Evolutionary conservation across 2,113 vertebrate species (phyloP), one percentile per base, ranked within the genome.

Genomic region (Chaetodon auriga): DNA sequence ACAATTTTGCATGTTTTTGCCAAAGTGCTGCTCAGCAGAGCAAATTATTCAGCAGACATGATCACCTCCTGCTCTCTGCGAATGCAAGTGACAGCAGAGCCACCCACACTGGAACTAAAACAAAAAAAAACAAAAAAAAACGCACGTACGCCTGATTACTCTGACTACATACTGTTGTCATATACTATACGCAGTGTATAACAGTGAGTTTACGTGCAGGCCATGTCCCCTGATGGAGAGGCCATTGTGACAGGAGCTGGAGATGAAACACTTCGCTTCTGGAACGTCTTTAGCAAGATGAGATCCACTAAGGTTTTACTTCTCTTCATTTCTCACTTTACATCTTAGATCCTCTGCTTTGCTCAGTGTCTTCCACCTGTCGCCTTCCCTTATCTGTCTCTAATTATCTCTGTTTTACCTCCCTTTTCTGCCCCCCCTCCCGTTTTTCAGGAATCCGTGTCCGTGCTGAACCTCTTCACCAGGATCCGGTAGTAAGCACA

Each of bases 271-370:
- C 93, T 99, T 82, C 92, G 98, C 46, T 99, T 99, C 93, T 99
- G 98, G 98, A 99, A 99, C 0, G 98, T 99, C 88, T 99, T 99
- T 87, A 99, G 98, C 92, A 99, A 99, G 93, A 99, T 98, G 30
- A 97, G 98, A 82, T 99, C 98, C 0, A 99, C 98, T 0, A 99
- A 99, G 97, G 98, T 98, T 91, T 35, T 41, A 35, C 36, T 21
- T 0, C 8, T 68, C 10, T 38, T 8, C 2, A 21, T 61, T 15
- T 36, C 16, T 71, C 21, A 14, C 16, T 65, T 58, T 38, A 70
- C 2, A 2, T 45, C 5, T 19, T 7, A 18, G 16, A 36, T 30
- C 5, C 5, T 23, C 25, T 43, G 6, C 10, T 19, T 10, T 64
- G 1, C 0, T 62, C 6, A 9, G 38, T 48, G 7, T 25, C 7